Evolutionary conservation across 2,888 invertebrate species (phyloP).

Genomic region (Yponomeuta evonymella): DNA sequence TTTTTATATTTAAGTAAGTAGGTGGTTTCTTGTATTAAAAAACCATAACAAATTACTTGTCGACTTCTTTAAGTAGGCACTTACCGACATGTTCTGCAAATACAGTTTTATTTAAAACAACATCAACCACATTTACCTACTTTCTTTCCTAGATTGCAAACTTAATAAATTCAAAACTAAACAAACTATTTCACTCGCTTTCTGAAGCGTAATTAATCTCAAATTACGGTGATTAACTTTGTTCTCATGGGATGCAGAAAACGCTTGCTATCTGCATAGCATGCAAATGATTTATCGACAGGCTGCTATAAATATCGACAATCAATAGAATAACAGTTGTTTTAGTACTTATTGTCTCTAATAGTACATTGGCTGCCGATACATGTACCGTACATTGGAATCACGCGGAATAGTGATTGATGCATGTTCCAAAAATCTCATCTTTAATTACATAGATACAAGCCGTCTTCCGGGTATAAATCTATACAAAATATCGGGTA

Average conservation of each 20-base stretch:
- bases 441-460: background rate
- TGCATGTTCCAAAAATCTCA: background rate
- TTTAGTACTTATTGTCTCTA: background rate
- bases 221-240: background rate
- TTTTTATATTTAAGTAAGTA: background rate
- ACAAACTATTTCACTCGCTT: background rate
- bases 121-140: background rate
- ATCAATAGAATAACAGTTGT: background rate
- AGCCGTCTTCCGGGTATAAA: background rate
- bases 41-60: constrained; percentile 1
- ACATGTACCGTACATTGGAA: background rate
- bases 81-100: background rate
- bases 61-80: background rate
- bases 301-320: background rate
- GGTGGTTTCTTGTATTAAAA: background rate
- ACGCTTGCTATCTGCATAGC: background rate
- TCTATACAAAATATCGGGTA: background rate
- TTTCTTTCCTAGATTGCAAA: background rate
- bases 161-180: background rate
- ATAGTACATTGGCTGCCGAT: background rate
- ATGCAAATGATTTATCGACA: background rate
- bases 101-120: too few relatives aligned
- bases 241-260: background rate
- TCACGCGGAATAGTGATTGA: background rate
- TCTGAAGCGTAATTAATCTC: background rate